These are phyloP conservation scores for Lathronympha strigana DNA, from an alignment of 2,888 invertebrate species.

Conservation along the genomic window DNA sequence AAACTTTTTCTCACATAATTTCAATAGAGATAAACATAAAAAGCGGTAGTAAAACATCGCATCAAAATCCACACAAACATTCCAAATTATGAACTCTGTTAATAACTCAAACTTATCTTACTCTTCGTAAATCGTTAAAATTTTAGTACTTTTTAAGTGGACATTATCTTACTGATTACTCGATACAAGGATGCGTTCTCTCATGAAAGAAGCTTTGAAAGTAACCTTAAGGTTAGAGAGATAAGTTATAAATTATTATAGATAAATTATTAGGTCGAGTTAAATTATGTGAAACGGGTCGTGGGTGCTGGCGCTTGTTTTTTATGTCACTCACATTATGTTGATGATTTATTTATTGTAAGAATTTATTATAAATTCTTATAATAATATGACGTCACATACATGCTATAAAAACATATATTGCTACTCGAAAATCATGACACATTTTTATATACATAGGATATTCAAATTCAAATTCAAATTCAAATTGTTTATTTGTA, in stretches of 20 bases:
- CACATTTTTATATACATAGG: too few species aligned
- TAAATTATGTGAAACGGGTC: conserved; percentile 35
- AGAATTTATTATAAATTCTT: too few species aligned
- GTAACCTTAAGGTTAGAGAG: conserved; percentile 62
- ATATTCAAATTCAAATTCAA: too few species aligned
- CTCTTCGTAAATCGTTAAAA: conserved; percentile 71
- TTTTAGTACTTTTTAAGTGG: conserved; percentile 75
- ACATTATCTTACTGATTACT: conserved; percentile 71
- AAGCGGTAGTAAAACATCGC: conserved; percentile 26
- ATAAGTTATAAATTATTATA: conserved; percentile 59
- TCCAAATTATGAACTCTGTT: conserved; percentile 47
- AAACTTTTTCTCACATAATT: conserved; percentile 34
- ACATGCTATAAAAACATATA: too few species aligned
- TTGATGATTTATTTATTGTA: conserved; percentile 25
- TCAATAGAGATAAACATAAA: conserved; percentile 29
- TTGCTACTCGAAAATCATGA: too few species aligned
- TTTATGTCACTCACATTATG: conserved; percentile 33
- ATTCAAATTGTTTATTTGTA: too few species aligned
- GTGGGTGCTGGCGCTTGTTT: conserved; percentile 37
- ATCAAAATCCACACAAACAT: conserved; percentile 43
- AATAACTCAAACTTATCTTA: conserved; percentile 59
- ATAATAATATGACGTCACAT: too few species aligned
- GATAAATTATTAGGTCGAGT: conserved; percentile 49
- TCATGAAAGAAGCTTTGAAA: conserved; percentile 56
- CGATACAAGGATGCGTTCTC: conserved; percentile 62